Base-by-base conservation (phyloP, 2,113 vertebrate species). In the Cynocephalus volans region DNA sequence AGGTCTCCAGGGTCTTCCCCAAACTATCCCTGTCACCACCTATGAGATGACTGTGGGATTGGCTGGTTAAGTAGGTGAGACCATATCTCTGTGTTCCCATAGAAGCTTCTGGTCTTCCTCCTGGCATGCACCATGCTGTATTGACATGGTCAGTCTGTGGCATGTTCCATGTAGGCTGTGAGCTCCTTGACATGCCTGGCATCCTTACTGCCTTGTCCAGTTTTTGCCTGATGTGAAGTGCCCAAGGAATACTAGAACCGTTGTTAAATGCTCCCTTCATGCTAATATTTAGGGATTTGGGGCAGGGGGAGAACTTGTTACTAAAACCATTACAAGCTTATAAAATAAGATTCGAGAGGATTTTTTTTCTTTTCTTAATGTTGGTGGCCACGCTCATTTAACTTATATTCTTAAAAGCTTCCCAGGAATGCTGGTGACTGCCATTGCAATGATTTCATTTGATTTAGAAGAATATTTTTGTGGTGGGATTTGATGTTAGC, bases 321-420 rank as follows among this genome's bases (percentile, higher is more conserved):
- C 73, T 88, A 72, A 41, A 89, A 72, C 36, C 31, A 58, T 82
- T 69, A 1, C n/a, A 77, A 75, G 18, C 82, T 93, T 96, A 48
- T 95, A 88, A 93, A 82, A n/a, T 89, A 69, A 33, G 15, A 64
- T 48, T 90, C 85, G 70, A 76, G 45, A 58, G 4, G 60, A n/a
- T 69, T 93, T 33, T 88, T 45, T 62, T 19, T 70, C 18, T 70
- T 70, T 19, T 21, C n/a, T 70, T 70, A 70, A 88, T 91, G 24
- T 81, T 72, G 67, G n/a, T 79, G 48, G 84, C 4, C 26, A 64
- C 15, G 62, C 33, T 80, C 52, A 85, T 56, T 80, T 77, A 73
- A 56, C 48, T 73, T 86, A 52, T 41, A 41, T 36, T n/a, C 50
- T 65, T 84, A 54, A 26, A 91, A 76, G 13, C 18, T 65, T 89